Evolutionary conservation across 2,113 vertebrate genomes (phyloP), one percentile per base, ranked within the genome.

Genomic region (Alaudala cheleensis): DNA sequence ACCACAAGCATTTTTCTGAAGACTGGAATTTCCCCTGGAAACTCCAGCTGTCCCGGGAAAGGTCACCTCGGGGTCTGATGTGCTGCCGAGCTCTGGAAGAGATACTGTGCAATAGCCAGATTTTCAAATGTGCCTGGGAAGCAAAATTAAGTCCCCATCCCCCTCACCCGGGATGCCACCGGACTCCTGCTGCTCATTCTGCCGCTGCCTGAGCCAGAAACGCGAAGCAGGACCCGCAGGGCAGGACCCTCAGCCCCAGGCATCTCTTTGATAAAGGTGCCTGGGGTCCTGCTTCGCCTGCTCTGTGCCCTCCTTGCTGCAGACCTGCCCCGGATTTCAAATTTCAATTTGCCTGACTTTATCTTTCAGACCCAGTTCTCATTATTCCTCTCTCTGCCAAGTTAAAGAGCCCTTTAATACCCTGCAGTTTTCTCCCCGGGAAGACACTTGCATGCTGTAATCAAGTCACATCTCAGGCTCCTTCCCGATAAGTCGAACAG

Each of bases 401-500:
- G 56, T 47, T 62, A 78, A 86, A 86, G 83, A 94, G 72, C 40
- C 40, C 86, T 84, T 83, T 87, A 87, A 86, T 86, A 93, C 44
- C 77, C 33, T 37, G 56, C 73, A 60, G 72, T 88, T 96, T 93
- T 92, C 94, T 92, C 95, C 91, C 83, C 57, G 40, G 92, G 91
- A 89, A 93, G 61, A 71, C 5, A 15, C 82, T 88, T 6, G 79
- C 79, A 40, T 5, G 9, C 88, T 77, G 92, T 77, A 95, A 95
- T 93, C 96, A 83, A 95, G 88, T 73, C 92, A 88, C 95, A 95
- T 93, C 96, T 83, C 80, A 47, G 88, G 83, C 95, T 93, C 51
- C 91, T 92, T 92, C 81, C 79, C 0, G 22, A 44, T 86, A 67
- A 94, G 58, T 54, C 62, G 42, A 90, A 81, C 86, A 90, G 92